Conservation (phyloP, 2,113 vertebrate species). For the Misgurnus anguillicaudatus region DNA sequence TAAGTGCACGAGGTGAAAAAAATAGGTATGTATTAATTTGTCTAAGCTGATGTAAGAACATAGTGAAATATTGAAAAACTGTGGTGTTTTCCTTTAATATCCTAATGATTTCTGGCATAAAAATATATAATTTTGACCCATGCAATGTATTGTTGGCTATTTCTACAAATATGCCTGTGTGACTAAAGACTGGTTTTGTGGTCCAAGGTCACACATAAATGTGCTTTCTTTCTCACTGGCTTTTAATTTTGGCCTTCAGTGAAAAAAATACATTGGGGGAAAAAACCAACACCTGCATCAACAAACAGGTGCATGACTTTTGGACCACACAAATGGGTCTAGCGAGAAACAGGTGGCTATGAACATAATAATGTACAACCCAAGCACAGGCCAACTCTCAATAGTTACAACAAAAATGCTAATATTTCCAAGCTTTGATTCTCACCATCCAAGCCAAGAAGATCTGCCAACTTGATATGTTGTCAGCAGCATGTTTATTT, state of each 20-base stretch:
- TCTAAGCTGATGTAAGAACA: too few relatives aligned
- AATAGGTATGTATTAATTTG: too few relatives aligned
- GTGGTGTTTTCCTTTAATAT: too few relatives aligned
- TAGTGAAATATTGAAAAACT: too few relatives aligned
- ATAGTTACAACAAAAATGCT: not conserved
- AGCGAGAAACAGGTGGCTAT: not conserved
- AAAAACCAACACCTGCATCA: constrained; percentile 7
- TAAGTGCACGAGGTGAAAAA: too few relatives aligned
- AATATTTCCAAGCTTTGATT: not conserved
- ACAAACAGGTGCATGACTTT: not conserved
- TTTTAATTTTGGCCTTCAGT: not conserved
- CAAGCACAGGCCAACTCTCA: not conserved
- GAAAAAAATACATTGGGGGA: not conserved
- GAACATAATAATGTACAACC: not conserved
- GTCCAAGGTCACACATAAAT: not conserved
- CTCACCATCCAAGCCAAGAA: not conserved
- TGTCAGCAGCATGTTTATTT: not conserved
- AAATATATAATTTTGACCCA: too few relatives aligned
- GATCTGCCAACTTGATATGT: constrained; percentile 12
- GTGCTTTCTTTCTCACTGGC: not conserved
- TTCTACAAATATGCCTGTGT: too few relatives aligned
- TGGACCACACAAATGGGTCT: not conserved
- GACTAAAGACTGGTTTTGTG: too few relatives aligned
- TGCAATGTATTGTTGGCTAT: too few relatives aligned
- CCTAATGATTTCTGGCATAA: too few relatives aligned